Evolutionary conservation across 2,797 vertebrate species (phyloP), one percentile per base, ranked within the genome.

Genomic region (Tamandua tetradactyla): DNA sequence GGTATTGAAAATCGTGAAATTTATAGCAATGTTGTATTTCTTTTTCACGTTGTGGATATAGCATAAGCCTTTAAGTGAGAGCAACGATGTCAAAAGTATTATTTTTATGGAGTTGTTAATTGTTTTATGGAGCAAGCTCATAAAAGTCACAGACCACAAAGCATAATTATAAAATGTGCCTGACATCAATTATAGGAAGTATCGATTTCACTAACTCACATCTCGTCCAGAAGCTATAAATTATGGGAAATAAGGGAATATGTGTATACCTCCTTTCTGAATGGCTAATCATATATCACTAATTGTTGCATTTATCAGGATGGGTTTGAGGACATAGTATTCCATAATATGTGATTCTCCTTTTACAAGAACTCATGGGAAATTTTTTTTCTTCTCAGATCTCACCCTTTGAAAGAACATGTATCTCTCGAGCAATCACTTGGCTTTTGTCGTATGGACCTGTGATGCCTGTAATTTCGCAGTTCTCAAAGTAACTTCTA

Each of bases 71-170:
- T 94, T 69, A 87, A 57, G 40, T 91, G 25, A 17, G 42, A 95
- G 68, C 92, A 95, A 96, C 96, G 94, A 37, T 55, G 62, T 89
- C 49, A 93, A 66, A 96, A 96, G 17, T 92, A 89, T 89, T 97
- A 87, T 95, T 97, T 97, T 97, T 94, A 80, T 94, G 81, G 94
- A 32, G 79, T 97, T 96, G 40, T 83, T 98, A 96, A 95, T 97
- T 96, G 52, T 92, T 97, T 96, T 96, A 97, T 91, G 52, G 40
- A 71, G 35, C 92, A 61, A 87, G 42, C 96, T 90, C 71, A 55
- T 97, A 98, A 98, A 97, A 96, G 74, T 72, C 57, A 89, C 78
- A 47, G 78, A 74, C 89, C 97, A 89, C 94, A 94, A 97, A 97
- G 80, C 72, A 87, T 94, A 97, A 71, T 97, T 98, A 96, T 59